Conservation (phyloP, 2,113 vertebrate genomes). For the Pedetes capensis region DNA sequence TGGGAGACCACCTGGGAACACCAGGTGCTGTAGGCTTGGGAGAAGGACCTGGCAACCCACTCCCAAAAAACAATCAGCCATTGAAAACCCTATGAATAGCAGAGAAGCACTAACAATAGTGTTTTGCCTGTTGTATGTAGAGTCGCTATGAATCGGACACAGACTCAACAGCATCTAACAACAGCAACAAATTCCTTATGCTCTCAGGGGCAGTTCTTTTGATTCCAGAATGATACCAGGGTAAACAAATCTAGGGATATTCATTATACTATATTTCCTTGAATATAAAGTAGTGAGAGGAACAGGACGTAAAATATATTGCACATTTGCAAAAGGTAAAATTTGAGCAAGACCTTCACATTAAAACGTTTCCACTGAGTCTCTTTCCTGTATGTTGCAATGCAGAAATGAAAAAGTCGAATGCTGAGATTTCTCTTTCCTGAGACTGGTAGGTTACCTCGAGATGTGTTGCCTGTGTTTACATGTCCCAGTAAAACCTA, state of each 20-base stretch:
- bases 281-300: not conserved
- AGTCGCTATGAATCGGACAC: no score
- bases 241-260: not conserved
- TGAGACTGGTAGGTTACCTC: not conserved
- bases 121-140: no score
- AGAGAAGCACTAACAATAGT: no score
- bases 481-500: not conserved
- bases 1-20: no score
- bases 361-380: not conserved
- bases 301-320: not conserved
- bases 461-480: not conserved
- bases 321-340: slow-evolving; percentile 23
- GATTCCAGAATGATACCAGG: not conserved
- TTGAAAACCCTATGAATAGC: no score
- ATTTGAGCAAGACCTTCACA: not conserved
- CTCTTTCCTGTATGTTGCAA: not conserved
- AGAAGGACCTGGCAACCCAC: no score
- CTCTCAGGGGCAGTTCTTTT: not conserved
- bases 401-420: not conserved
- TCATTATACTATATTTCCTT: not conserved
- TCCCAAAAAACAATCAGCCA: no score
- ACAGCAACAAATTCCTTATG: not conserved
- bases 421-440: not conserved
- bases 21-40: no score
- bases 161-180: no score